phyloP scores from a whole-genome alignment of 2,113 vertebrate species.

The Epinephelus lanceolatus region DNA sequence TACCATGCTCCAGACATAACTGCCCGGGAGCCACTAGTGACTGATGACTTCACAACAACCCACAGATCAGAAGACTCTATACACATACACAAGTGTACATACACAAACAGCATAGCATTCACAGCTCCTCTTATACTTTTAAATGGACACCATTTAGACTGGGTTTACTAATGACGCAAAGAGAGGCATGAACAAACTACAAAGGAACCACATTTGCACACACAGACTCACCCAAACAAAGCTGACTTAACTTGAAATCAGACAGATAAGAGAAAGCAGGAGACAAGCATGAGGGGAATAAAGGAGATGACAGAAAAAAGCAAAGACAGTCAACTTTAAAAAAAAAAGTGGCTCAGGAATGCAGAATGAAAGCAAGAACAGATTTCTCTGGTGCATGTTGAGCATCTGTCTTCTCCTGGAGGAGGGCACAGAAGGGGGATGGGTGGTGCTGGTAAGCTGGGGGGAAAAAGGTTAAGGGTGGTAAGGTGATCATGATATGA shows the following conservation, averaged over 20 bases:
- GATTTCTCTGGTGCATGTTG: conserved; percentile 43
- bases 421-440: neutral
- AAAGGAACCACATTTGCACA: neutral
- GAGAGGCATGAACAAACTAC: neutral
- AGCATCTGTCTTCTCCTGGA: conserved; percentile 48
- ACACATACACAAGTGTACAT: conserved; percentile 19
- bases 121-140: neutral
- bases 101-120: conserved; percentile 21
- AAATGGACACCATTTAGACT: conserved; percentile 16
- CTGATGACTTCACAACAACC: conserved; percentile 42
- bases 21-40: conserved; percentile 16
- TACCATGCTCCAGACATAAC: conserved; percentile 34
- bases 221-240: neutral
- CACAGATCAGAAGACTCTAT: conserved; percentile 12
- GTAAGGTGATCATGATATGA: neutral
- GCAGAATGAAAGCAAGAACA: conserved; percentile 41
- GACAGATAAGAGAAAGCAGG: neutral
- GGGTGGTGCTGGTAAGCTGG: neutral
- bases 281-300: neutral
- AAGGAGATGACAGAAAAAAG: neutral
- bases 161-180: conserved; percentile 7
- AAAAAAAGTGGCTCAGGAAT: conserved; percentile 28
- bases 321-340: neutral
- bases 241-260: conserved; percentile 1
- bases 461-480: neutral